Base-by-base conservation (phyloP, 2,888 invertebrate genomes). In the Trichopoda pennipes region DNA sequence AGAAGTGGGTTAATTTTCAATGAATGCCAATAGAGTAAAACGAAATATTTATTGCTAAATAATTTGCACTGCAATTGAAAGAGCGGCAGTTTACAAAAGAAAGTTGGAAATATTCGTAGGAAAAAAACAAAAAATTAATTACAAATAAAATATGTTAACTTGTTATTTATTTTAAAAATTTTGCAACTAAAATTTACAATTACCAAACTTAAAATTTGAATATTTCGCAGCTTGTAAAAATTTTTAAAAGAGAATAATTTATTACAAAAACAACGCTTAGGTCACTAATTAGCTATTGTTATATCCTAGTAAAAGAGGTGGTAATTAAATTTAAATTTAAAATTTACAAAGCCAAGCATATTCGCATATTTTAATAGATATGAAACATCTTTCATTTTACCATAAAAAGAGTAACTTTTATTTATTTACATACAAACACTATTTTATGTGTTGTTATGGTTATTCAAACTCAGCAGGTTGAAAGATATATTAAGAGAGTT, bases 1-100 rank as follows among this genome's bases (percentile, higher is more conserved):
- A 61, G 19, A 75, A 69, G 60, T 76, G 28, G 77, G 77, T 64
- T 70, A 70, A 77, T 77, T 64, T 55, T 19, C 23, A 55, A 38
- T 70, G 56, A 63, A 63, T 70, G 55, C 63, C 38, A 47, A n/a
- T 53, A 56, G 49, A 28, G 49, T 42, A 49, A n/a, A 49, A 35
- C 16, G 6, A 61, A 64, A 70, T 63, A 49, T 23, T 56, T 64
- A 1, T 49, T 56, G 32, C 35, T 55, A 55, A 76, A 61, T 55
- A 76, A 69, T 51, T 75, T 53, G 16, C 35, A 2, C n/a, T 47
- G 44, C 53, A 32, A 35, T 32, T 51, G 4, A 42, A 38, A 55
- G 3, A 55, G 23, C 60, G 32, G 17, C 28, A 17, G 12, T 12
- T 16, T 44, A 47, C 3, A 35, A 10, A 28, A 12, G 51, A 58